Base-by-base conservation (phyloP, 2,888 invertebrate genomes). In the Acrobasis repandana region DNA sequence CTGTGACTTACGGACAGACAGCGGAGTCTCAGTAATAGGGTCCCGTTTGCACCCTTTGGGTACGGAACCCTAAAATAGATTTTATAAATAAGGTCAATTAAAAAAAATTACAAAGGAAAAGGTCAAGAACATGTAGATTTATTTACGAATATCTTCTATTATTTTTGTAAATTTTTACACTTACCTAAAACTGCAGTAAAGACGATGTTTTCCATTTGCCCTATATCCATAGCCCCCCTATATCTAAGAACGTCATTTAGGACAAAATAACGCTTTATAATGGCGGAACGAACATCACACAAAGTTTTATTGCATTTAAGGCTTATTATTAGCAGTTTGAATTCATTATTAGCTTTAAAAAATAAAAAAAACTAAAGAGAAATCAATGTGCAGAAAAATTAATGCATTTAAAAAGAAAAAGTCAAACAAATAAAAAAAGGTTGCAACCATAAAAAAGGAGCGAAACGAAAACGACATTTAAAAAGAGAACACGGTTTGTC, bases 221-320 rank as follows among this genome's bases (percentile, higher is more conserved):
- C 34, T 73, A 74, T 28, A 65, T 68, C 72, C 0, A 33, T 62
- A 67, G 36, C 61, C 10, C 58, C 64, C 50, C 54, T 62, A 67
- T 69, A 70, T 76, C 74, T 71, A 73, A 75, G 72, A 74, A 67
- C 65, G 70, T 74, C 80, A 80, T 77, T 85, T 79, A 82, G 74
- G 73, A 77, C 72, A 77, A 58, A 79, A 83, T 81, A 83, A 76
- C 78, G 80, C 78, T 79, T 54, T 77, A 83, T 83, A 82, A 85
- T 83, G 79, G 77, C 77, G 75, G 66, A 72, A 71, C 64, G 73
- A 78, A 79, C 75, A 66, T 73, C 76, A 73, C 64, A 65, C 67
- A 74, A 79, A 8, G 73, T 82, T 81, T 77, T 79, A 81, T 77
- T 73, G 77, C 71, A 76, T 74, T 79, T 71, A 71, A 72, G 72